Evolutionary conservation across 1,140 invertebrate genomes (phyloP).

Genomic region (Drosophila ambigua): DNA sequence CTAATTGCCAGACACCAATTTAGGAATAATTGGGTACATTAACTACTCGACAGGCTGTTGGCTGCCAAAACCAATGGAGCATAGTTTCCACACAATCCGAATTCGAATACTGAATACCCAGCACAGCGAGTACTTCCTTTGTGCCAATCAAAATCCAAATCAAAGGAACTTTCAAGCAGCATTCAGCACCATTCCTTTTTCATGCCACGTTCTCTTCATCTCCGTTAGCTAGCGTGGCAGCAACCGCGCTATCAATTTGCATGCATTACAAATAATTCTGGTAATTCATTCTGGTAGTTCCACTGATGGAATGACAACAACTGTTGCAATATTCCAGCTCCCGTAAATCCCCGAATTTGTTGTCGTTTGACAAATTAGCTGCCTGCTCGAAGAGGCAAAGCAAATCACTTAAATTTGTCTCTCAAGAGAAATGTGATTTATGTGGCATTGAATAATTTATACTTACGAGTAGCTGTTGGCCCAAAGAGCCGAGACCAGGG

Average conservation of each 20-base stretch:
- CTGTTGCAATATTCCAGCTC: conserved; percentile 39
- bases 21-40: not conserved
- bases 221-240: not conserved
- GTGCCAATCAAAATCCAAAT: no score
- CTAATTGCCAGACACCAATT: conserved; percentile 40
- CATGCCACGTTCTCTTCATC: no score
- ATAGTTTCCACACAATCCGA: no score
- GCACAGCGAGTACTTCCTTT: not conserved
- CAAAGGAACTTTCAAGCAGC: not conserved
- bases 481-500: not conserved
- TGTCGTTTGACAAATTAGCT: conserved; percentile 70
- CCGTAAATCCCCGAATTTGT: not conserved
- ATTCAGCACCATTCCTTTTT: not conserved
- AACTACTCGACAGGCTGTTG: conserved; percentile 16
- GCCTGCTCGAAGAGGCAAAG: conserved; percentile 27
- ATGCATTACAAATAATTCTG: conserved; percentile 46
- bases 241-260: conserved; percentile 48
- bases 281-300: conserved; percentile 31
- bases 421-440: conserved; percentile 68
- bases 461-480: conserved; percentile 23
- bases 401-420: conserved; percentile 33
- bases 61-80: not conserved
- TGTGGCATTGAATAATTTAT: conserved; percentile 73
- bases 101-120: no score
- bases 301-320: conserved; percentile 54